Percentiles rank a stretch among this genome's conserved stretches.
Conservation (phyloP, 2,113 vertebrate genomes). For the Antechinus stuartii region DNA sequence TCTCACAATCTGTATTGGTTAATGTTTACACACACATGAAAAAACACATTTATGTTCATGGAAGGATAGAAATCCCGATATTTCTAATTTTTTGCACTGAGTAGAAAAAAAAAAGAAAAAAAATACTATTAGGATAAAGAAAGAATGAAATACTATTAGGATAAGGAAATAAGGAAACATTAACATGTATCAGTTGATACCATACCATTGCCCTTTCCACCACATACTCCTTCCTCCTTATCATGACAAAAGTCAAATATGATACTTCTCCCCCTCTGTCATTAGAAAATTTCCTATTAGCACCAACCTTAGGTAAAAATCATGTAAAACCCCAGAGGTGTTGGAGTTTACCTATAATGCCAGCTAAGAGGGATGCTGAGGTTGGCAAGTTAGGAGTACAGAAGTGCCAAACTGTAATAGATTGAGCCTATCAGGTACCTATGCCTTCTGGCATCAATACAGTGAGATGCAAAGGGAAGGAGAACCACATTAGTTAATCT, state of each 20-base stretch:
- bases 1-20: neutral
- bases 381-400: neutral
- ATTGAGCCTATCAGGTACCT: neutral
- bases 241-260: neutral
- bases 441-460: neutral
- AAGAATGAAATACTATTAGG: neutral
- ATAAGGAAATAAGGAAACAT: neutral
- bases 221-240: neutral
- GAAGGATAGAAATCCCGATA: neutral
- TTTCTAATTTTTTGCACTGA: conserved; percentile 45
- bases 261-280: neutral
- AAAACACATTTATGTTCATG: conserved; percentile 24
- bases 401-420: neutral
- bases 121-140: neutral
- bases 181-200: neutral
- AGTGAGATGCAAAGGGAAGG: neutral
- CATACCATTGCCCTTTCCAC: neutral
- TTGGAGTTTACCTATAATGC: neutral
- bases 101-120: neutral
- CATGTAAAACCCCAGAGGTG: neutral
- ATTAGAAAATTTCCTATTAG: neutral
- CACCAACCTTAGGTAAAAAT: neutral
- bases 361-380: neutral
- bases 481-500: neutral
- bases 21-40: neutral